Conservation (phyloP, 2,888 invertebrate species). For the Xylota sylvarum region DNA sequence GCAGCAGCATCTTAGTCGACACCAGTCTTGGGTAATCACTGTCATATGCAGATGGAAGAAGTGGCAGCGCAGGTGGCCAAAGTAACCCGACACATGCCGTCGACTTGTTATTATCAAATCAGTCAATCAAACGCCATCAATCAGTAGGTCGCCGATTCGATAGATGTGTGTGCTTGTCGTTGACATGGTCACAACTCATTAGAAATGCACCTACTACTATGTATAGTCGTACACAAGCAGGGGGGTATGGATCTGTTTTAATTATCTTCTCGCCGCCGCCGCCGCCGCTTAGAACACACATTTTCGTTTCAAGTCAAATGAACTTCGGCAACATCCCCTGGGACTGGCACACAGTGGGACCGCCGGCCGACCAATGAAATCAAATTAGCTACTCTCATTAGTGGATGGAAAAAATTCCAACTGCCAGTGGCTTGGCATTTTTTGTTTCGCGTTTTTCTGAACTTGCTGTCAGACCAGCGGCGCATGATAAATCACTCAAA, state of each 20-base stretch:
- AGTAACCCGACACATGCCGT: constrained; percentile 60
- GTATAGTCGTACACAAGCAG: background rate
- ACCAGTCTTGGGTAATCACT: constrained; percentile 60
- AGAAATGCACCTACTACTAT: constrained; percentile 56
- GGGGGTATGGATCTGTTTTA: constrained; percentile 33
- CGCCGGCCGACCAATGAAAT: constrained; percentile 69
- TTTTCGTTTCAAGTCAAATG: constrained; percentile 56
- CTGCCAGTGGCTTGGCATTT: constrained; percentile 62
- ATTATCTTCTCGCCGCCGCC: constrained; percentile 22
- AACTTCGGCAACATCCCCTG: constrained; percentile 66
- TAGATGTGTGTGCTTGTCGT: constrained; percentile 37
- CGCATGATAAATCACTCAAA: constrained; percentile 76
- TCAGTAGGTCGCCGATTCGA: constrained; percentile 53
- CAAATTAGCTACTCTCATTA: constrained; percentile 74
- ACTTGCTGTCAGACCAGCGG: constrained; percentile 72
- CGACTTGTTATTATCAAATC: constrained; percentile 76
- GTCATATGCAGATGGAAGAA: constrained; percentile 65
- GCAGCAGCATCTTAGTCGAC: constrained; percentile 55
- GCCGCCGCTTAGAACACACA: background rate
- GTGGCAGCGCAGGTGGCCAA: constrained; percentile 65
- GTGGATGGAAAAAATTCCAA: constrained; percentile 67
- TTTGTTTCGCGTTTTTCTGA: constrained; percentile 48
- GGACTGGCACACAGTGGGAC: constrained; percentile 63
- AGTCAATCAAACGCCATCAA: constrained; percentile 75
- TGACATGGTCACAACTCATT: constrained; percentile 72